Evolutionary conservation across 2,797 vertebrate genomes (phyloP).

Genomic region (Chloroceryle amazona): DNA sequence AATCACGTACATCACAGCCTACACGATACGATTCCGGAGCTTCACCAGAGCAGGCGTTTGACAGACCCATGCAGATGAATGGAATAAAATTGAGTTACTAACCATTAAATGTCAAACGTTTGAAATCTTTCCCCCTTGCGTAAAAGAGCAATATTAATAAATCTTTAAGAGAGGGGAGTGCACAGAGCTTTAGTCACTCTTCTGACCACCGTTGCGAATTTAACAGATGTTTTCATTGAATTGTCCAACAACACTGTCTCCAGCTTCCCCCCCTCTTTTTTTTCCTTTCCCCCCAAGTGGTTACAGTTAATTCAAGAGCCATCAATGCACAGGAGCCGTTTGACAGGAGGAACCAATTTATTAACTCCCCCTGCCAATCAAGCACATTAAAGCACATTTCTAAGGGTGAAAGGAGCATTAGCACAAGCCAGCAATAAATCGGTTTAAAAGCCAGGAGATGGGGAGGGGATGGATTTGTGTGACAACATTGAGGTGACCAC

Average conservation of each 20-base stretch:
- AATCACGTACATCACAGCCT: not conserved
- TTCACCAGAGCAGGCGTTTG: not conserved
- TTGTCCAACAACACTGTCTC: not conserved
- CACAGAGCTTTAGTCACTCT: not conserved
- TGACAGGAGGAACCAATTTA: slow-evolving; percentile 52
- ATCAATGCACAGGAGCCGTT: not conserved
- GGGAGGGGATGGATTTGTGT: fast-evolving
- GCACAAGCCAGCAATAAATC: fast-evolving
- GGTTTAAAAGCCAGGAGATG: not conserved
- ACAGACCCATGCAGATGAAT: slow-evolving; percentile 57
- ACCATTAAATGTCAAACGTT: slow-evolving; percentile 64
- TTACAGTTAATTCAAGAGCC: slow-evolving; percentile 51
- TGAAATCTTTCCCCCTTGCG: slow-evolving; percentile 42
- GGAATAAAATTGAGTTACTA: slow-evolving; percentile 72
- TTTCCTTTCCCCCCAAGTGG: fast-evolving
- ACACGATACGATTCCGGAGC: not conserved
- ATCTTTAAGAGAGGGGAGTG: slow-evolving; percentile 41
- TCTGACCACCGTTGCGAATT: not conserved
- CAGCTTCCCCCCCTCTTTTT: not conserved
- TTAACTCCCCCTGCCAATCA: slow-evolving; percentile 56
- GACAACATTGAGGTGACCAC: fast-evolving
- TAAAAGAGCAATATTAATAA: slow-evolving; percentile 64
- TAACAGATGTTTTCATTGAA: slow-evolving; percentile 37
- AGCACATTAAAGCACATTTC: not conserved
- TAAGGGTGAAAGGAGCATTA: not conserved